Conservation (phyloP, 2,113 vertebrate species). For the Ceyx melanurus region DNA sequence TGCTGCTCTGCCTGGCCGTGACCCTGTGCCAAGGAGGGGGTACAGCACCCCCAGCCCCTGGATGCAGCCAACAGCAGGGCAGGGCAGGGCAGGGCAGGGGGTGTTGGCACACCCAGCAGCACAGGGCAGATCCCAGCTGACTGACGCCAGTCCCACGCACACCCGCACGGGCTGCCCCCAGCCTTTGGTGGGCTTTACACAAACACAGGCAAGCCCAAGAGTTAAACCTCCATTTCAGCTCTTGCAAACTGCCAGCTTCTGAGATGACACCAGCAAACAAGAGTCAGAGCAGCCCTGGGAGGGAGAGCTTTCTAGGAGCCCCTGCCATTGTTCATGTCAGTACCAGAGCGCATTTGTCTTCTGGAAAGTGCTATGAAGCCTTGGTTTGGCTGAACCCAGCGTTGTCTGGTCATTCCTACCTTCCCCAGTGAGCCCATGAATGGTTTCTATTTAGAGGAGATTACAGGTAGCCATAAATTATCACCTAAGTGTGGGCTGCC, state of each 20-base stretch:
- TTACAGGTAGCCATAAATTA: slow-evolving; percentile 70
- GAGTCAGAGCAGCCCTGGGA: too few species aligned
- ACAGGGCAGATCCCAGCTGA: too few species aligned
- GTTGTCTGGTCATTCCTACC: slow-evolving; percentile 52
- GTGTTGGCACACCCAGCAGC: too few species aligned
- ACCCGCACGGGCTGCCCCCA: neutral
- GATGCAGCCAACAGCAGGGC: neutral
- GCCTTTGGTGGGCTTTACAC: slow-evolving; percentile 1
- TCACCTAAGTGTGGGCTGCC: slow-evolving; percentile 53
- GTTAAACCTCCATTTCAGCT: slow-evolving; percentile 3
- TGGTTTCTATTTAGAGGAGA: slow-evolving; percentile 60
- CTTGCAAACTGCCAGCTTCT: slow-evolving; percentile 16
- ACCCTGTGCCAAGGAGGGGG: neutral
- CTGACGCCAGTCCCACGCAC: too few species aligned
- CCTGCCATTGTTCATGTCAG: slow-evolving; percentile 28
- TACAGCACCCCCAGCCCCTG: neutral
- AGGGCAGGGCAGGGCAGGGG: neutral
- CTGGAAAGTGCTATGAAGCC: slow-evolving; percentile 23
- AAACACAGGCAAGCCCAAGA: slow-evolving; percentile 40
- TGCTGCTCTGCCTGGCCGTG: neutral
- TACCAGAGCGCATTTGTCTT: slow-evolving; percentile 33
- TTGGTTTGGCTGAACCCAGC: slow-evolving; percentile 67
- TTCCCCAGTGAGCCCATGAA: slow-evolving; percentile 55
- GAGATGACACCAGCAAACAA: slow-evolving; percentile 23
- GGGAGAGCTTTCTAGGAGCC: slow-evolving; percentile 9